Conservation (phyloP, 2,797 vertebrate genomes). For the Myioborus miniatus region DNA sequence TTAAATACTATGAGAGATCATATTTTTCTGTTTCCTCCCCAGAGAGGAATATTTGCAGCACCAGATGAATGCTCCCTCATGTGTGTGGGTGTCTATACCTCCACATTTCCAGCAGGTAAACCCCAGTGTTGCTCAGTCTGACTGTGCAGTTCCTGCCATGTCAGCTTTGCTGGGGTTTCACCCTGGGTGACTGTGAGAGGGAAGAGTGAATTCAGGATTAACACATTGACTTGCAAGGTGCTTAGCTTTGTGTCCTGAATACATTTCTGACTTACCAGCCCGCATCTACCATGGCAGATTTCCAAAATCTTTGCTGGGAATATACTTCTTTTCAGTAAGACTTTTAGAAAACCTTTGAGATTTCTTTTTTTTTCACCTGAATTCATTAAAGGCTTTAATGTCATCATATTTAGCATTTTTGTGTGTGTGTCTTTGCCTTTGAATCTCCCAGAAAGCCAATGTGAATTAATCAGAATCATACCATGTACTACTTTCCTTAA, state of each 20-base stretch:
- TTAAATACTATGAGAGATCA: background rate
- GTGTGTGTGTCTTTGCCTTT: background rate
- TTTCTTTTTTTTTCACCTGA: background rate
- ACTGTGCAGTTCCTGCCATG: background rate
- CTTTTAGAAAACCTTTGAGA: background rate
- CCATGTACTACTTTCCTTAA: background rate
- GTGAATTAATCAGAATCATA: constrained; percentile 8
- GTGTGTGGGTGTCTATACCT: background rate
- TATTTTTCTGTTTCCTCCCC: background rate
- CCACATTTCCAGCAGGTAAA: background rate
- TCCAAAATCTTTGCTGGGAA: background rate
- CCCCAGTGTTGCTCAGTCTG: background rate
- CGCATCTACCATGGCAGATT: background rate
- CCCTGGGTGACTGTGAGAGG: background rate
- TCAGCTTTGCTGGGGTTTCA: background rate
- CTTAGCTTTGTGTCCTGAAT: background rate
- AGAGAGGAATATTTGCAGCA: background rate
- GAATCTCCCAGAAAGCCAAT: constrained; percentile 34
- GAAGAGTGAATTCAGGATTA: constrained; percentile 2
- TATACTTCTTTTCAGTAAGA: background rate
- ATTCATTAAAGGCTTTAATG: constrained; percentile 25
- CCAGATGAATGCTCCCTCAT: background rate
- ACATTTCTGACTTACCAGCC: constrained; percentile 35
- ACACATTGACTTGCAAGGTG: constrained; percentile 3
- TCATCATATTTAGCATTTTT: constrained; percentile 30